A percentile compares a stretch with the other conserved stretches of the same genome.
phyloP scores from a whole-genome alignment of 2,113 vertebrate genomes.

The Poeciliopsis occidentalis region DNA sequence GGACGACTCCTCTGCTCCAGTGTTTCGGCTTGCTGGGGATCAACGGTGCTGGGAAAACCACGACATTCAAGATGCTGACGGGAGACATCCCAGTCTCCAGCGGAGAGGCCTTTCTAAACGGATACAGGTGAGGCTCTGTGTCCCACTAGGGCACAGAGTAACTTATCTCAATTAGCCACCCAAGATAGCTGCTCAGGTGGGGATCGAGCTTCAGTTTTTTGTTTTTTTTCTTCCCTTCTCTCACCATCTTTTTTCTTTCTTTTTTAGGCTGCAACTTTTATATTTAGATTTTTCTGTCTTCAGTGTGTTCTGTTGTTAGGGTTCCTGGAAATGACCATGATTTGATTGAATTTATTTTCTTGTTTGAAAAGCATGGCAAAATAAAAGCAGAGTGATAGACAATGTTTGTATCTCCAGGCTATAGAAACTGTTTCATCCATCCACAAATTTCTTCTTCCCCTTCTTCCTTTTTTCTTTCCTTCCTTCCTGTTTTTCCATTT shows the following conservation, averaged over 20 bases:
- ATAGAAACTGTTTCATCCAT: too few relatives aligned
- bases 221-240: not conserved
- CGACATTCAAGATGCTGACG: conserved; percentile 98
- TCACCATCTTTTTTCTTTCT: conserved; percentile 20
- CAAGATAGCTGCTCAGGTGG: conserved; percentile 65
- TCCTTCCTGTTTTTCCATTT: too few relatives aligned
- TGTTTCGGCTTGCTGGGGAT: conserved; percentile 98
- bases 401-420: too few relatives aligned
- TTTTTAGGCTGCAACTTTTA: conserved; percentile 10
- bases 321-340: not conserved
- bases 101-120: conserved; percentile 94
- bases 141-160: conserved; percentile 49
- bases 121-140: conserved; percentile 87
- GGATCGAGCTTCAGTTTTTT: conserved; percentile 36
- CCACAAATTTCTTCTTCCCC: too few relatives aligned
- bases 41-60: conserved; percentile 97
- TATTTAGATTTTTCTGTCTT: conserved; percentile 21
- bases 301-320: not conserved
- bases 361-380: too few relatives aligned
- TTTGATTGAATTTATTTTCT: too few relatives aligned
- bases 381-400: too few relatives aligned
- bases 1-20: conserved; percentile 70
- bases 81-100: conserved; percentile 92
- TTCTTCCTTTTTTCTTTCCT: too few relatives aligned
- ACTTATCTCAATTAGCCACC: conserved; percentile 77